Base-by-base conservation (phyloP, 2,888 invertebrate species). In the Maniola hyperantus region DNA sequence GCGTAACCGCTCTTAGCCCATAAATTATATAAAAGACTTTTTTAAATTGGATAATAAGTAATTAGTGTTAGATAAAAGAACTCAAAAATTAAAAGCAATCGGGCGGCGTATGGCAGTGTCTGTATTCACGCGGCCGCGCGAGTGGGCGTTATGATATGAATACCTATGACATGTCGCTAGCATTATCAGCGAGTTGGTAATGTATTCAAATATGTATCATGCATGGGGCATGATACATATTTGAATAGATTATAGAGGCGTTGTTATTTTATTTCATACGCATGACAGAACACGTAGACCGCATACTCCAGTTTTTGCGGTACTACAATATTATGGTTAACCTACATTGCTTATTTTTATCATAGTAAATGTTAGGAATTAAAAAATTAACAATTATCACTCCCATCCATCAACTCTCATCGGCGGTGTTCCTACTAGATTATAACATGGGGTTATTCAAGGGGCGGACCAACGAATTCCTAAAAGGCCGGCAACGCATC, bases 181-280 rank as follows among this genome's bases (percentile, higher is more conserved):
- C 84, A 88, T 89, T 90, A 90, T 89, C 85, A 88, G 84, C 88
- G 86, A 88, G 87, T 85, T 88, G 74, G 90, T 91, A 91, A 92
- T 91, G 83, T 92, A 91, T 92, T 91, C 91, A 92, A 92, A 92
- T 92, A 91, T 91, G 91, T 91, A 91, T 91, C 89, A 89, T 87
- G 88, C 61, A 20, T 11, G 42, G 39, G 42, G 5, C 57, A 42
- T 42, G 57, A 57, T 57, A 57, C 42, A 57, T 57, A 57, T 57
- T 57, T 57, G 57, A 57, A 57, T 57, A 57, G 57, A 57, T 57
- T 57, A 57, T 57, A 57, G 57, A 57, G 61, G 46, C 20, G 39
- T n/a, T 36, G 61, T 51, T 61, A 51, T 61, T 60, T 50, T 51
- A 50, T 61, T 50, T 61, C 61, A 61, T 39, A 50, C 50, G 34